phyloP scores from a whole-genome alignment of 1,140 invertebrate species.

The Antheraea pernyi region DNA sequence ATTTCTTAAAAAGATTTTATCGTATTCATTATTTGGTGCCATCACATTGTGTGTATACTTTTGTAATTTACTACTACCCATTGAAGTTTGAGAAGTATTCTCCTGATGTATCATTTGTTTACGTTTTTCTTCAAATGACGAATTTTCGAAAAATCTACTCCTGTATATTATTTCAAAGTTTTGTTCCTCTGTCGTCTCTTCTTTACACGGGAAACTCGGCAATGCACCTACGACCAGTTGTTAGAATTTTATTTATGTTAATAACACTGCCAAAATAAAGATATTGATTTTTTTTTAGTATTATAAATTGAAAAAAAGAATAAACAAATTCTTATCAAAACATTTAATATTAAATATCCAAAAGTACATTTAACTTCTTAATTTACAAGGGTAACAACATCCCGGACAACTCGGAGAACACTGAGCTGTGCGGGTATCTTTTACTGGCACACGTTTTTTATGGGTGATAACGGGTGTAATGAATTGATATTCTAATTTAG shows the following conservation, averaged over 20 bases:
- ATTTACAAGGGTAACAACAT: slow-evolving; percentile 46
- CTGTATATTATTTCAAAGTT: slow-evolving; percentile 23
- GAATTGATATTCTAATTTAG: slow-evolving; percentile 70
- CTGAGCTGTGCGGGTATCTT: slow-evolving; percentile 59
- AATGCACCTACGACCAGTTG: slow-evolving; percentile 50
- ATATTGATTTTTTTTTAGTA: not conserved
- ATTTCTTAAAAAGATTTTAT: not conserved
- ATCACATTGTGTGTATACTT: not conserved
- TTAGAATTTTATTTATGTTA: slow-evolving; percentile 35
- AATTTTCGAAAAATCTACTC: not conserved
- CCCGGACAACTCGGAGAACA: slow-evolving; percentile 40
- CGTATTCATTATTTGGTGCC: not conserved
- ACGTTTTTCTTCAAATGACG: not conserved
- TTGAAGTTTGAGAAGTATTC: not conserved
- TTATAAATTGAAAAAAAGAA: not conserved
- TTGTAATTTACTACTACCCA: not conserved
- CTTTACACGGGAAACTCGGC: slow-evolving; percentile 39
- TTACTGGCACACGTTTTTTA: slow-evolving; percentile 51
- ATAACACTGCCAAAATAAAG: not conserved
- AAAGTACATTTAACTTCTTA: slow-evolving; percentile 19
- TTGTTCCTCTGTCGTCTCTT: slow-evolving; percentile 42
- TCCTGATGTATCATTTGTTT: not conserved
- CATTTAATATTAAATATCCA: not conserved
- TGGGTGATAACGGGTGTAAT: slow-evolving; percentile 52
- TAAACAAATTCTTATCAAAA: slow-evolving; percentile 11